Percentiles rank a stretch among this genome's conserved stretches.
phyloP scores from a whole-genome alignment of 2,113 vertebrate species.

The Menura novaehollandiae region DNA sequence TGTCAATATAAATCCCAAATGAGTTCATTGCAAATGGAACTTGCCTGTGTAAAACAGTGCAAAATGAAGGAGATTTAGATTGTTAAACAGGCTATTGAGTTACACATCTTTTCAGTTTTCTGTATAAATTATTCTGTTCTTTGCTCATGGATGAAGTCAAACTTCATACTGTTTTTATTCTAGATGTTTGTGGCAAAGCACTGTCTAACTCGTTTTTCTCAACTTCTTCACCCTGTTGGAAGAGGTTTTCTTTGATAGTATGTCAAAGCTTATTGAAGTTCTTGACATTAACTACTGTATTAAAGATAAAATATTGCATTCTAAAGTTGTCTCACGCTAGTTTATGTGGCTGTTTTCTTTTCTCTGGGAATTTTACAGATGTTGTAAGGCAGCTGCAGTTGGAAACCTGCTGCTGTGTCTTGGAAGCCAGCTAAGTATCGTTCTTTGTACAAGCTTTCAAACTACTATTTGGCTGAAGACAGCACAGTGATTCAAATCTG shows the following conservation, averaged over 20 bases:
- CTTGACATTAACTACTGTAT: conserved; percentile 18
- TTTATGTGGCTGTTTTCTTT: conserved; percentile 36
- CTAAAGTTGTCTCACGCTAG: not conserved
- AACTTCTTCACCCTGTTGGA: not conserved
- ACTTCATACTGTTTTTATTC: not conserved
- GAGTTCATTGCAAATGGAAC: not conserved
- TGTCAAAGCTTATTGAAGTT: conserved; percentile 16
- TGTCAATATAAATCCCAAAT: not conserved
- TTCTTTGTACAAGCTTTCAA: not conserved
- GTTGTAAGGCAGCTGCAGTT: conserved; percentile 27
- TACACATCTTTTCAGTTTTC: not conserved
- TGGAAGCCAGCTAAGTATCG: conserved; percentile 1
- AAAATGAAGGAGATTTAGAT: not conserved
- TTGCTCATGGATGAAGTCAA: not conserved
- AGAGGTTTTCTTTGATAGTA: not conserved
- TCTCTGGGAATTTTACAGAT: conserved; percentile 16
- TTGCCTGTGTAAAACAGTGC: not conserved
- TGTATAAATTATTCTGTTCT: not conserved
- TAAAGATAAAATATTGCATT: conserved; percentile 45
- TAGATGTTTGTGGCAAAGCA: not conserved
- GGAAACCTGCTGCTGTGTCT: conserved; percentile 16
- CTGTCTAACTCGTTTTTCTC: not conserved
- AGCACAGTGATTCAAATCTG: not conserved
- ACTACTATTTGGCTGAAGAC: not conserved
- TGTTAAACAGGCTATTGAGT: not conserved